A percentile compares a stretch with the other conserved stretches of the same genome.
These are phyloP conservation scores for Tetrax tetrax DNA, from an alignment of 2,113 vertebrate species.

Conservation along the genomic window DNA sequence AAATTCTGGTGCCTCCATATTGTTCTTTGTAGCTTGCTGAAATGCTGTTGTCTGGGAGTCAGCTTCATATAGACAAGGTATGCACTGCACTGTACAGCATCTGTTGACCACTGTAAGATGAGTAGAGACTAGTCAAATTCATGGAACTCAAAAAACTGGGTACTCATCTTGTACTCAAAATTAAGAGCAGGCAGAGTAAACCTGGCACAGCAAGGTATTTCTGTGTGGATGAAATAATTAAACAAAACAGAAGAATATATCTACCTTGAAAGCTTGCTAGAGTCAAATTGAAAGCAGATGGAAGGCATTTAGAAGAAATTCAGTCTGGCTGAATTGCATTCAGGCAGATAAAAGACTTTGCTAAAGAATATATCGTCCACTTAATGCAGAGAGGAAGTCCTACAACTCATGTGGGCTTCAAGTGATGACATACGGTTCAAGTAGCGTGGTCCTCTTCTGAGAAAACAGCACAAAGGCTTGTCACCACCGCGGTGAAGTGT, in stretches of 20 bases:
- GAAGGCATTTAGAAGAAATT: constrained; percentile 43
- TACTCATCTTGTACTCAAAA: not conserved
- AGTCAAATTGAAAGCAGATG: constrained; percentile 69
- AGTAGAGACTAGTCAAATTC: not conserved
- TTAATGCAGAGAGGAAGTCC: constrained; percentile 59
- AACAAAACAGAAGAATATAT: constrained; percentile 40
- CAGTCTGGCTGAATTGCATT: constrained; percentile 30
- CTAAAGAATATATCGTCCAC: constrained; percentile 58
- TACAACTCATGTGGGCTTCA: constrained; percentile 66
- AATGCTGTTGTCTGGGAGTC: not conserved
- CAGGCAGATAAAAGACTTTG: constrained; percentile 66
- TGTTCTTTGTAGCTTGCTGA: constrained; percentile 6
- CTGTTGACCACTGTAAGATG: not conserved
- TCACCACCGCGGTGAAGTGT: constrained; percentile 43
- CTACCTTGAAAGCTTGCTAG: constrained; percentile 57
- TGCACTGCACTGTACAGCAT: not conserved
- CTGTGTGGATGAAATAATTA: constrained; percentile 45
- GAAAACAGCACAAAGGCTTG: constrained; percentile 54
- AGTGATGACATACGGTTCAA: constrained; percentile 72
- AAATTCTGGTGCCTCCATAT: not conserved
- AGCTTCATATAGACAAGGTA: not conserved
- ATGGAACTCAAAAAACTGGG: not conserved
- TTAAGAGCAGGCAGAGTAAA: constrained; percentile 25
- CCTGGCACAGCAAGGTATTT: not conserved
- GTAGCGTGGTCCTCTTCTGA: constrained; percentile 56